Evolutionary conservation across 2,797 vertebrate genomes (phyloP).

Genomic region (Adrianichthys oophorus): DNA sequence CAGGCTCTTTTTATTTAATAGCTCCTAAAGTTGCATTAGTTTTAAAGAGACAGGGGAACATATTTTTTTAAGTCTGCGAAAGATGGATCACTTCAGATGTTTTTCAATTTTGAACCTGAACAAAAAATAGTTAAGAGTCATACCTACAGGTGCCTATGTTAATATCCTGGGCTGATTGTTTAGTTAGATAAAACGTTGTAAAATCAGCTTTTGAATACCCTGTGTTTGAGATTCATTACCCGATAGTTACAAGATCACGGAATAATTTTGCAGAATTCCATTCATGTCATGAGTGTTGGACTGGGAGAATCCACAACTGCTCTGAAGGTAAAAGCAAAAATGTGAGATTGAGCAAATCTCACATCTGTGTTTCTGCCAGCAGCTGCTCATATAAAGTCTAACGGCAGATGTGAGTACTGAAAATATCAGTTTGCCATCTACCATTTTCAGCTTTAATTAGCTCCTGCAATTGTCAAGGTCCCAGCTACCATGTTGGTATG

Average conservation of each 20-base stretch:
- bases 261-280: too few relatives aligned
- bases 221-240: too few relatives aligned
- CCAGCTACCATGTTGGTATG: slow-evolving; percentile 1
- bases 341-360: neutral
- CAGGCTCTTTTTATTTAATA: neutral
- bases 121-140: too few relatives aligned
- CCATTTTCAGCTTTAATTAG: slow-evolving; percentile 1
- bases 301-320: too few relatives aligned
- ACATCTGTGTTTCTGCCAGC: neutral
- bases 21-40: neutral
- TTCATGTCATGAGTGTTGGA: too few relatives aligned
- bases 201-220: neutral
- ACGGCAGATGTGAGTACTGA: neutral
- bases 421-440: neutral
- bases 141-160: neutral
- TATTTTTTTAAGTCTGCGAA: neutral
- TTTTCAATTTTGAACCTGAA: too few relatives aligned
- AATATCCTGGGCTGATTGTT: neutral
- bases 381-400: neutral
- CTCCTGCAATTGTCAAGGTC: slow-evolving; percentile 3
- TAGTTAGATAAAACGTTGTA: neutral
- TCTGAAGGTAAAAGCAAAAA: neutral
- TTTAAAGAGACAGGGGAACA: neutral
- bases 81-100: neutral
- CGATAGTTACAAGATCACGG: too few relatives aligned